Base-by-base conservation (phyloP, 2,113 vertebrate genomes). In the Phrynosoma platyrhinos region DNA sequence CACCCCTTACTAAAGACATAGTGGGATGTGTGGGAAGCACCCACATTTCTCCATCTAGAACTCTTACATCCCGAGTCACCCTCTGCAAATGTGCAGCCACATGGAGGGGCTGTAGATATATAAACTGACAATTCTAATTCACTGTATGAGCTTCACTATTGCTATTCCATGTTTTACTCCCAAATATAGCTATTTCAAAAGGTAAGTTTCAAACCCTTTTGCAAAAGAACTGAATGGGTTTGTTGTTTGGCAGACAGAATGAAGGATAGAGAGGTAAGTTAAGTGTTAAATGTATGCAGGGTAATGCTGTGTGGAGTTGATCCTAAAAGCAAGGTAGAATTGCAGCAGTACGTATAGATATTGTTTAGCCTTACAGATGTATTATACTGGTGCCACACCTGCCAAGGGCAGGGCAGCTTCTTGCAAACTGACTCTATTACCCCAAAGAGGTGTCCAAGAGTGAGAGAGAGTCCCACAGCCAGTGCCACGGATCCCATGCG, bases 381-480 rank as follows among this genome's bases (percentile, higher is more conserved):
- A 16, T n/a, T 69, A 25, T 42, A 71, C 76, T 69, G 64, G 21
- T 4, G 58, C 47, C 4, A 52, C 52, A 58, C n/a, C 25, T 71
- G 68, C 68, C 68, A 30, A 71, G 6, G 27, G 66, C 21, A 71
- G 27, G 7, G 68, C 27, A 3, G 7, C 23, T 23, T 83, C 42
- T 55, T 66, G 13, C 7, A 53, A 13, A 79, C 23, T 58, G 40
- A 0, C 4, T 74, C 58, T 20, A 82, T 98, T 97, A 99, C 98
- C 98, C 98, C 98, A 92, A 98, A 98, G 91, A 99, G 97, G 92
- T 98, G 98, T 75, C 98, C 98, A 42, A 98, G 96, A 84, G 98
- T 97, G 89, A 99, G 97, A 52, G 98, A 98, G 95, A 99, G 98
- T 92, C 98, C 98, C n/a, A 99, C 96, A 78, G 98, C 98, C 81